Percentiles rank a stretch among this genome's conserved stretches.
These are phyloP conservation scores for Pomatostomus ruficeps DNA, from an alignment of 2,113 vertebrate species.

Conservation along the genomic window DNA sequence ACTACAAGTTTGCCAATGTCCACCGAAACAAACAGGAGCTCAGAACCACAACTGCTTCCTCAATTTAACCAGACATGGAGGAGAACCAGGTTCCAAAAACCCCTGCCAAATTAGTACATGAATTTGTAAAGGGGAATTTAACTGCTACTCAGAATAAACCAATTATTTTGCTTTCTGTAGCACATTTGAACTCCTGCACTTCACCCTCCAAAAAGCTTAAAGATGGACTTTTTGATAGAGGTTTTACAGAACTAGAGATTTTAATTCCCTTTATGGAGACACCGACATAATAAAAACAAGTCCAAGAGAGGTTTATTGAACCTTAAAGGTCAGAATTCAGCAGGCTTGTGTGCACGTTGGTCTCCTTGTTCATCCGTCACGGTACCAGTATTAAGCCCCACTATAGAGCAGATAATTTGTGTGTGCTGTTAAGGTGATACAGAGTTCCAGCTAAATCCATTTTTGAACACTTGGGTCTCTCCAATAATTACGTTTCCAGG, in stretches of 20 bases:
- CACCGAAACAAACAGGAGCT: not conserved
- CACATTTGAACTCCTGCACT: not conserved
- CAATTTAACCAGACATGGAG: not conserved
- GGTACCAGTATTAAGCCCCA: not conserved
- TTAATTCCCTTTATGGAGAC: not conserved
- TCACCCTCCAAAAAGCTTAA: not conserved
- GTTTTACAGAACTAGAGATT: not conserved
- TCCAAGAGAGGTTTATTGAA: not conserved
- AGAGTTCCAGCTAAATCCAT: not conserved
- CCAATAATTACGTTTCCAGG: not conserved
- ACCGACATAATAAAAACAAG: not conserved
- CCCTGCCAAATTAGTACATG: not conserved
- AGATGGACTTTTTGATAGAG: not conserved
- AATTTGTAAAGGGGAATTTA: not conserved
- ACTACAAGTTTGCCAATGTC: not conserved
- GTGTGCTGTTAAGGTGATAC: not conserved
- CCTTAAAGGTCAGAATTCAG: not conserved
- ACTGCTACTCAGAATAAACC: not conserved
- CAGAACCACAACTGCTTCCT: not conserved
- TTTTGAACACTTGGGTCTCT: not conserved
- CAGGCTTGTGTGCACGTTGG: rapidly evolving
- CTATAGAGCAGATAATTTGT: not conserved
- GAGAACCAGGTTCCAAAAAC: not conserved
- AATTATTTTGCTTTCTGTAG: not conserved
- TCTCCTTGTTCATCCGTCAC: not conserved